Conservation (phyloP, 2,888 invertebrate genomes). For the Pardosa pseudoannulata region DNA sequence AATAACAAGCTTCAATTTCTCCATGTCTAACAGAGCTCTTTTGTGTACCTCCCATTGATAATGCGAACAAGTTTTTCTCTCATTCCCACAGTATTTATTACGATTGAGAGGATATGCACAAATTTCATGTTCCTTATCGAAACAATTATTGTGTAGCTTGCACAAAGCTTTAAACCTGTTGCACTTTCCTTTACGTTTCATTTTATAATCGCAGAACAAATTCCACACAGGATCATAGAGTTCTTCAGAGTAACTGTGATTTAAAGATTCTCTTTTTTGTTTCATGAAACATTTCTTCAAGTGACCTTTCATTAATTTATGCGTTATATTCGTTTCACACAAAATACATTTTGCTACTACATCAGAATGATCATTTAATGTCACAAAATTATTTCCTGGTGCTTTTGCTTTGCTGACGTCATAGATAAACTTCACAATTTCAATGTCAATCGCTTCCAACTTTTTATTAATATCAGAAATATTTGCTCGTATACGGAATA, state of each 20-base stretch:
- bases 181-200: conserved; percentile 24
- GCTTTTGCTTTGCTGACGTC: not conserved
- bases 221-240: conserved; percentile 41
- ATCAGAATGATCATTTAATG: not conserved
- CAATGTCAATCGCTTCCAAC: conserved; percentile 4
- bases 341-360: conserved; percentile 18
- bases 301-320: conserved; percentile 13
- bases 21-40: conserved; percentile 39
- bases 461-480: not conserved
- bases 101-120: conserved; percentile 32
- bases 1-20: conserved; percentile 28
- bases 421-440: conserved; percentile 11
- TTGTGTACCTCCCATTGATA: conserved; percentile 34
- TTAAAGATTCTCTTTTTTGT: conserved; percentile 14
- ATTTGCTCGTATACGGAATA: conserved; percentile 16
- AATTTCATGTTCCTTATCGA: not conserved
- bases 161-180: conserved; percentile 40
- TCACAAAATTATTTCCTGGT: not conserved
- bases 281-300: conserved; percentile 38
- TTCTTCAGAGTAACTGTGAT: not conserved
- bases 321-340: conserved; percentile 31
- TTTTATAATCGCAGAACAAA: conserved; percentile 47
- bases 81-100: conserved; percentile 18
- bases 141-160: conserved; percentile 25
- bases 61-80: conserved; percentile 20